These are phyloP conservation scores for Augochlorella aurata DNA, from an alignment of 2,888 invertebrate genomes.

Conservation along the genomic window DNA sequence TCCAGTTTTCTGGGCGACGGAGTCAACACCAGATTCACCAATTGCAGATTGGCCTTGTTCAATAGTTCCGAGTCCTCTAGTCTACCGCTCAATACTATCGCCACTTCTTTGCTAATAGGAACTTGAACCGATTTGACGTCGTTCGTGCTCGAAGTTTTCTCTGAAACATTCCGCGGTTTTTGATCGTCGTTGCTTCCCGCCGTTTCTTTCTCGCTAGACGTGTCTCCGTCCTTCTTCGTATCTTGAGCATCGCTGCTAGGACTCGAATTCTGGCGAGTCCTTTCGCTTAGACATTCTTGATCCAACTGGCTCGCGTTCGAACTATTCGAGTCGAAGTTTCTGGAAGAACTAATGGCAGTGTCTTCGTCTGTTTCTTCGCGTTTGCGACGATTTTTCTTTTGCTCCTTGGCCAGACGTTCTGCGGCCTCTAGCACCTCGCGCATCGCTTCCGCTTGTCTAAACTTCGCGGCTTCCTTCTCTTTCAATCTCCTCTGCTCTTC, in stretches of 20 bases:
- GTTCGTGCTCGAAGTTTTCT: slow-evolving; percentile 12
- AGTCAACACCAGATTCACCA: slow-evolving; percentile 76
- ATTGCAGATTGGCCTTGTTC: slow-evolving; percentile 71
- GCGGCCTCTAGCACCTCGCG: slow-evolving; percentile 90
- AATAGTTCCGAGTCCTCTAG: slow-evolving; percentile 76
- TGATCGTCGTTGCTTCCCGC: neutral
- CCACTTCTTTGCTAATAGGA: slow-evolving; percentile 77
- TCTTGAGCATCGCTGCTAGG: neutral
- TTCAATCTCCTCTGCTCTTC: slow-evolving; percentile 87
- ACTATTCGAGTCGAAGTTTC: slow-evolving; percentile 16
- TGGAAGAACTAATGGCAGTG: neutral
- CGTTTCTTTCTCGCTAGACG: slow-evolving; percentile 1
- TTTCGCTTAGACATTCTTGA: slow-evolving; percentile 7
- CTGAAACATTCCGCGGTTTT: neutral
- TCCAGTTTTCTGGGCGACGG: slow-evolving; percentile 68
- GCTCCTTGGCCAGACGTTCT: slow-evolving; percentile 86
- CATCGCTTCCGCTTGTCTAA: slow-evolving; percentile 89
- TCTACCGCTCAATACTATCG: slow-evolving; percentile 77
- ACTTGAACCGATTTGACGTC: slow-evolving; percentile 64
- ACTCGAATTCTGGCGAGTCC: neutral
- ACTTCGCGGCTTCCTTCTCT: slow-evolving; percentile 88
- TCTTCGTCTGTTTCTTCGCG: slow-evolving; percentile 55
- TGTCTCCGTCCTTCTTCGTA: slow-evolving; percentile 15
- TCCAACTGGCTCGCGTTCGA: slow-evolving; percentile 15
- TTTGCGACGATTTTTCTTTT: slow-evolving; percentile 81